phyloP scores from a whole-genome alignment of 2,888 invertebrate genomes.

The Campopleginae sp. region DNA sequence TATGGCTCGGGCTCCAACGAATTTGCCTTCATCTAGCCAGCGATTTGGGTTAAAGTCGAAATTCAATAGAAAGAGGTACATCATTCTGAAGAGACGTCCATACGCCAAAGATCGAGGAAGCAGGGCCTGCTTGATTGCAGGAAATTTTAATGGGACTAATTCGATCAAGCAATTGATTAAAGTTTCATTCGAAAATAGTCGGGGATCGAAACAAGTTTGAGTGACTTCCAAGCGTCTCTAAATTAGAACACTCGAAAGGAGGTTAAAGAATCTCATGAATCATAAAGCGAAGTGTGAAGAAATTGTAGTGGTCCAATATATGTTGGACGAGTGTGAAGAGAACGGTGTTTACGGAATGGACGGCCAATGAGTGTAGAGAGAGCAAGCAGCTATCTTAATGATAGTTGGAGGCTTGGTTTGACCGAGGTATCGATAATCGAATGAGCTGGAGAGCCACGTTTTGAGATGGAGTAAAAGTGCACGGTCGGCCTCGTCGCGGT shows the following conservation, averaged over 20 bases:
- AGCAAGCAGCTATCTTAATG: constrained; percentile 12
- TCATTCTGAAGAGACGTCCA: neutral
- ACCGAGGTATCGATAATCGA: constrained; percentile 45
- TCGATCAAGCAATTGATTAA: neutral
- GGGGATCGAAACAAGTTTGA: neutral
- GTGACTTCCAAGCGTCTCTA: neutral
- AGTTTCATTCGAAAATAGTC: neutral
- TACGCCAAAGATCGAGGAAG: neutral
- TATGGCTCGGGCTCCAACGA: neutral
- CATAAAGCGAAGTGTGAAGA: constrained; percentile 5
- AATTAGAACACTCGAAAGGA: constrained; percentile 9
- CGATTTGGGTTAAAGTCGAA: neutral
- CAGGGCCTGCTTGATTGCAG: neutral
- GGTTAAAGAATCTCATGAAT: constrained; percentile 11
- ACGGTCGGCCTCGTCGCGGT: constrained; percentile 76
- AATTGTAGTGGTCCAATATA: constrained; percentile 1
- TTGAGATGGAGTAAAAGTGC: constrained; percentile 80
- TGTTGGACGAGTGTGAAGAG: neutral
- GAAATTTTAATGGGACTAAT: neutral
- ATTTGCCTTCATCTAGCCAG: neutral
- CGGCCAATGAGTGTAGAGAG: constrained; percentile 5
- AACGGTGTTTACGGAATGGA: neutral
- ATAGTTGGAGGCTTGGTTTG: constrained; percentile 11
- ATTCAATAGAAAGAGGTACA: neutral
- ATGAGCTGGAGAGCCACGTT: constrained; percentile 54